Base-by-base conservation (phyloP, 1,140 invertebrate species). In the Glossosoma conforme region DNA sequence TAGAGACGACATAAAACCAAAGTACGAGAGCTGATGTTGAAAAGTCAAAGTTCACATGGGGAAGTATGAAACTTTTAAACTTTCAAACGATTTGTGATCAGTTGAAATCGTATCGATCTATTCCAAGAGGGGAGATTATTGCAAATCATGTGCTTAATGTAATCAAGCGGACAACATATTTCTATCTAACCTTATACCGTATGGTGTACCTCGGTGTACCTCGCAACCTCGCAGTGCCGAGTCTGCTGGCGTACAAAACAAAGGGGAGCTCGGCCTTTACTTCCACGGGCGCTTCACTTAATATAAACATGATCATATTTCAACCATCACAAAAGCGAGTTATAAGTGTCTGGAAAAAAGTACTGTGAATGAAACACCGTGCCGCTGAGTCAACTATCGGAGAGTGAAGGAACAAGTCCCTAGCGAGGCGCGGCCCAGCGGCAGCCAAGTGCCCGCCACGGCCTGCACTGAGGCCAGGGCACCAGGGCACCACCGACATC, bases 281-380 rank as follows among this genome's bases (percentile, higher is more conserved):
- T n/a, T n/a, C n/a, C n/a, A n/a, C n/a, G n/a, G n/a, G n/a, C n/a
- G n/a, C n/a, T n/a, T 13, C 30, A 47, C 44, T 47, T 47, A 33
- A 33, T 20, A 38, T 45, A 41, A 38, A 33, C 21, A 44, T 44
- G 53, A 55, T 45, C 35, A 43, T 56, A 51, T 56, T 55, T 51
- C 54, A 56, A 56, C 54, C 54, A 48, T 56, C 54, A 52, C 54
- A 56, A 56, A 52, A 56, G 54, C 54, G 43, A 56, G 54, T 48
- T 35, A 51, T 42, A 35, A 48, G 50, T 53, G 55, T 56, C 43
- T 48, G 33, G 44, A 33, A 48, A 56, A 56, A 33, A 32, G 43
- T 47, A 44, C 10, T 21, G 55, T 53, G 55, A 52, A 47, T 42
- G 50, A 57, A 50, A 57, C 49, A 49, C 50, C 35, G 46, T 53